Base-by-base conservation (phyloP, 92 coral and sea anemone species). In the Hydrozoanthus gracilis region DNA sequence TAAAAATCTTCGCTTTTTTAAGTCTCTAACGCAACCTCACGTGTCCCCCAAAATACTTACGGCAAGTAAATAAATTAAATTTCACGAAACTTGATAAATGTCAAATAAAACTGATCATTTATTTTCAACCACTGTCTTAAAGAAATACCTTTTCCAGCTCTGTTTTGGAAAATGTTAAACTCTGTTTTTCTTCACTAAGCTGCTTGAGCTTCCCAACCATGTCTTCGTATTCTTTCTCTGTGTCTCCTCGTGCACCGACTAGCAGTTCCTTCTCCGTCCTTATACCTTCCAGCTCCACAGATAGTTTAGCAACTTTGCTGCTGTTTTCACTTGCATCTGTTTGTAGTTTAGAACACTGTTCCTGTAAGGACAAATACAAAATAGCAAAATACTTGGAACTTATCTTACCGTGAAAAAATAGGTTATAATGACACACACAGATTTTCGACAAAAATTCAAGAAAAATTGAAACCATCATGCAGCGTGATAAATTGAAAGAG, bases 201-300 rank as follows among this genome's bases (percentile, higher is more conserved):
- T 51, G 50, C 46, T 90, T 87, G 54, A 93, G 90, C 73, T 90
- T 92, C 20, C 79, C 88, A 47, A 89, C 62, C 78, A 96, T 84
- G 27, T 91, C 94, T 11, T 88, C 55, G 45, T 86, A 86, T 66
- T 94, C 87, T 86, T 88, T 92, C 77, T 96, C 93, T 11, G 90
- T 75, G 73, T 90, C 92, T 55, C 95, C 93, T 49, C 87, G 90
- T 44, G 95, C 86, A 9, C 88, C 92, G 48, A 80, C 86, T 54
- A 92, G 73, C 12, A 88, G 68, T 64, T 84, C 82, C 88, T 88
- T 92, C 87, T 96, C 96, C 0, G 93, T 71, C 20, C 82, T 79
- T 48, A 90, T 60, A 56, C 97, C 74, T 10, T 95, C 90, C n/a
- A 96, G 90, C 73, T 95, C 84, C 44, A 46, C 65, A 69, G 86